Conservation (phyloP, 1,140 invertebrate genomes). For the Aphaenogaster rudis region DNA sequence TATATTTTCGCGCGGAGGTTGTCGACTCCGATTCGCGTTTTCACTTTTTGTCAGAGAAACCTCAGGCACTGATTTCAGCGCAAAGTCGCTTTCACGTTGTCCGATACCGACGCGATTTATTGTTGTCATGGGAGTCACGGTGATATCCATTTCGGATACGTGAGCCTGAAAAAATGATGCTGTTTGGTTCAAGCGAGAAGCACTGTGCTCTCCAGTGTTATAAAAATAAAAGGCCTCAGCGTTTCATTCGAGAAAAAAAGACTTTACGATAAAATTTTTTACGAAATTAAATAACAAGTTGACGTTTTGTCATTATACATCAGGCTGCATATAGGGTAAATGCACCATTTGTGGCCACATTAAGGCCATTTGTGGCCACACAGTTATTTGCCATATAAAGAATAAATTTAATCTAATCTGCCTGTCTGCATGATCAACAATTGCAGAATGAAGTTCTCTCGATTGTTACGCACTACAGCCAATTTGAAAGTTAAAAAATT, state of each 20-base stretch:
- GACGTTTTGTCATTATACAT: background rate
- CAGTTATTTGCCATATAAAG: no score
- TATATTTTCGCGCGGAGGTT: conserved; percentile 54
- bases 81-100: conserved; percentile 51
- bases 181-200: background rate
- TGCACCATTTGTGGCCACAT: no score
- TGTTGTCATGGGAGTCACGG: background rate
- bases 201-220: background rate
- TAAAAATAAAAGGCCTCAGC: background rate
- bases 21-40: conserved; percentile 55
- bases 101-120: conserved; percentile 36
- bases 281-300: background rate
- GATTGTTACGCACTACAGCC: no score
- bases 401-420: no score
- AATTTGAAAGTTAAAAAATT: no score
- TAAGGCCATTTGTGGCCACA: no score
- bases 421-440: no score
- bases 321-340: background rate
- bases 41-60: conserved; percentile 75
- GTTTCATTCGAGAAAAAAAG: background rate
- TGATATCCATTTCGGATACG: conserved; percentile 1
- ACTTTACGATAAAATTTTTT: background rate
- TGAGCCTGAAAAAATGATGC: background rate
- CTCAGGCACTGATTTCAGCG: conserved; percentile 54
- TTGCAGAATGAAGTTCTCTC: no score